Base-by-base conservation (phyloP, 2,888 invertebrate species). In the Hesperia comma region DNA sequence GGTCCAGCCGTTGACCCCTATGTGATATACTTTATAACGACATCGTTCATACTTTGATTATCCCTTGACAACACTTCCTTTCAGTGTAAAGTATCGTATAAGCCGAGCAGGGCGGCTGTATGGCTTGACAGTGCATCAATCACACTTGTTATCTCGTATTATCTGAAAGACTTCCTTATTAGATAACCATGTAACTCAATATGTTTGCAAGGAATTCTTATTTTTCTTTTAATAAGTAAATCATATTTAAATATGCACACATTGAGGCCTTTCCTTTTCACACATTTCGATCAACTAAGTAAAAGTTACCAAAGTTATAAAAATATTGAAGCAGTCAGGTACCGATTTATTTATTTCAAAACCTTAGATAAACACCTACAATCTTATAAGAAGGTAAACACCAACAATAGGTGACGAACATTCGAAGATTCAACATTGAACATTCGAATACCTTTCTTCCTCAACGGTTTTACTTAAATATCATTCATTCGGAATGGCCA, bases 31-130 rank as follows among this genome's bases (percentile, higher is more conserved):
- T 86, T 87, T n/a, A n/a, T n/a, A 87, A 88, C 81, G 85, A 86
- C 87, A 88, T 87, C 87, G 80, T 88, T 91, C 83, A 89, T 86
- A 85, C 75, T 83, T 86, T 84, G 87, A 87, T 89, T 85, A 88
- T 86, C 86, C 86, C 81, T 78, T 80, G 81, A 86, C 87, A 86
- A 85, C 74, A 77, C 85, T 83, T 89, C 87, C 89, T 89, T 84
- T 87, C 78, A 81, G 79, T 75, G 63, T 71, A 64, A 70, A 68
- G 64, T 69, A 72, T 70, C 71, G 70, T 63, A 67, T 72, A 67
- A 57, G 68, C 41, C 41, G 1, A 40, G 61, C 56, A 41, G 62
- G 70, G 63, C 67, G 70, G 70, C 70, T 70, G 67, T 60, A 62
- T 68, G 60, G 54, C 68, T 63, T 63, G 68, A 69, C 69, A 71